Conservation (phyloP, 2,113 vertebrate species). For the Typhlomys cinereus region DNA sequence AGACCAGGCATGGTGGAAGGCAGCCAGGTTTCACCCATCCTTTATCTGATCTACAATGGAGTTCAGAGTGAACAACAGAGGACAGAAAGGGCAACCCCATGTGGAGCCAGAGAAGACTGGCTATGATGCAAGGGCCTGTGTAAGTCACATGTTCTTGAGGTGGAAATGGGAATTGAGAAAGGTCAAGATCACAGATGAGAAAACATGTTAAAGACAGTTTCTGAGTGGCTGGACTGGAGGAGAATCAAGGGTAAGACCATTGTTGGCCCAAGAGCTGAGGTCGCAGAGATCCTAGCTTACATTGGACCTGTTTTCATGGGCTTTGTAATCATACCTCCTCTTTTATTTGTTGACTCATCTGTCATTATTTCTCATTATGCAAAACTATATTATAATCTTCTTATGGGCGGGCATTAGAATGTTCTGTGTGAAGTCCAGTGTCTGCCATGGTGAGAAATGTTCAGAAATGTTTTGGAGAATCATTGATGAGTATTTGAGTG, state of each 20-base stretch:
- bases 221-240: background rate
- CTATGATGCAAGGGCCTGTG: too few relatives aligned
- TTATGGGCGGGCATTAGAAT: background rate
- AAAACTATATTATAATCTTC: background rate
- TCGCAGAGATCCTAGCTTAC: background rate
- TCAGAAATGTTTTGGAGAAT: background rate
- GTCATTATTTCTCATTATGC: background rate
- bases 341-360: background rate
- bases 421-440: background rate
- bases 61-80: background rate
- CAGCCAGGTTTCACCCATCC: background rate
- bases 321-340: background rate
- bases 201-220: background rate
- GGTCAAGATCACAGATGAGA: background rate
- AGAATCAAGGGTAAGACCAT: background rate
- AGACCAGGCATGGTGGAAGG: too few relatives aligned
- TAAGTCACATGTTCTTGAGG: background rate
- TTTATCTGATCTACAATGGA: background rate
- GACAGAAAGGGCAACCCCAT: background rate
- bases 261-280: background rate
- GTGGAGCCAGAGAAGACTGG: background rate
- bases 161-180: background rate
- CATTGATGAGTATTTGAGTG: background rate
- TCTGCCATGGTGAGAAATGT: background rate
- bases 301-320: background rate